These are phyloP conservation scores for Melanerpes aurifrons DNA, from an alignment of 2,113 vertebrate genomes.

Conservation along the genomic window DNA sequence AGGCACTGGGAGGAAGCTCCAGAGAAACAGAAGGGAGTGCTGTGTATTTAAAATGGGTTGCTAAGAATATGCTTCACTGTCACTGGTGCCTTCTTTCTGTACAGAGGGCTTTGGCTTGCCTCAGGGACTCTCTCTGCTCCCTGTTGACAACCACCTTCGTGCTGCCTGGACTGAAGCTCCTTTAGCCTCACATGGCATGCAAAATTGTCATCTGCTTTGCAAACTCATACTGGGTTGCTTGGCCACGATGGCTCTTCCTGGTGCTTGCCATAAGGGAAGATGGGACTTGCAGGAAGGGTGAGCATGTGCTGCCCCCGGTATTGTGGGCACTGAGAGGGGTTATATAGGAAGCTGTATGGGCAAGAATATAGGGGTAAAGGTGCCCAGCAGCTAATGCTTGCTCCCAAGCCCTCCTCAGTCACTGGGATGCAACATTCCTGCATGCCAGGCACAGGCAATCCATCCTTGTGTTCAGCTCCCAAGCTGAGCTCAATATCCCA, in stretches of 20 bases:
- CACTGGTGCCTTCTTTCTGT: background rate
- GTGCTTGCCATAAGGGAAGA: background rate
- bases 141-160: background rate
- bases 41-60: background rate
- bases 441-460: background rate
- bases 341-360: background rate
- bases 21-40: background rate
- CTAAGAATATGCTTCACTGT: background rate
- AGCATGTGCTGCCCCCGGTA: background rate
- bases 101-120: background rate
- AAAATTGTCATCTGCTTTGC: background rate
- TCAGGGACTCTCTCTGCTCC: background rate
- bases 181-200: rapidly evolving
- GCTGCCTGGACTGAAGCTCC: background rate
- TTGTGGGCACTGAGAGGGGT: background rate
- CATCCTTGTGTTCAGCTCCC: background rate
- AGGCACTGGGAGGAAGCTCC: background rate
- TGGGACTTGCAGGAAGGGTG: background rate
- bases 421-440: background rate
- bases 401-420: background rate
- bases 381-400: background rate
- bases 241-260: rapidly evolving
- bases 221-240: background rate
- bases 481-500: background rate
- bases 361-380: background rate